A percentile compares a stretch with the other conserved stretches of the same genome.
These are phyloP conservation scores for Urocitellus parryii DNA, from an alignment of 2,113 vertebrate species.

Conservation along the genomic window DNA sequence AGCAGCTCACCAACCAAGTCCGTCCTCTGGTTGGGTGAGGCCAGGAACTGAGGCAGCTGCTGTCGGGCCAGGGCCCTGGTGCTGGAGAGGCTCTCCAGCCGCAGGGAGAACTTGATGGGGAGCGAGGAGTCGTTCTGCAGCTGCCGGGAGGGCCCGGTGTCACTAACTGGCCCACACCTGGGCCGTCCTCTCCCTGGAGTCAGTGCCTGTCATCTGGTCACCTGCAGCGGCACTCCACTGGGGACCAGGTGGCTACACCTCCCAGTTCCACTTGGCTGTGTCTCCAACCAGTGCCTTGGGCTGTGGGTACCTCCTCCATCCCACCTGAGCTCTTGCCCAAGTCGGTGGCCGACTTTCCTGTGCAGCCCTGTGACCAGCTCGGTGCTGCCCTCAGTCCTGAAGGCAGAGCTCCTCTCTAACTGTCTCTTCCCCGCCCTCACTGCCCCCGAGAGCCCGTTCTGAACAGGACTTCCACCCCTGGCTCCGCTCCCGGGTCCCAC, in stretches of 20 bases:
- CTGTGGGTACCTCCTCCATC: background rate
- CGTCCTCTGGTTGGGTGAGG: constrained; percentile 27
- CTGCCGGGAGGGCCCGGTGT: constrained; percentile 65
- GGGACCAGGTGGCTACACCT: too few relatives aligned
- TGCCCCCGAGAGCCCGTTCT: background rate
- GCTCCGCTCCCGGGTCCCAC: background rate
- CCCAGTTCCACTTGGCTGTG: background rate
- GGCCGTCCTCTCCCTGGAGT: background rate
- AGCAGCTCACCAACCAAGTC: constrained; percentile 89
- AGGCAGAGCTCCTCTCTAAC: background rate
- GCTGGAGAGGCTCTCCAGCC: constrained; percentile 87
- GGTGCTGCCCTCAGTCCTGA: background rate
- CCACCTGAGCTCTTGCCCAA: background rate
- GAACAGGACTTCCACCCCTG: accelerated
- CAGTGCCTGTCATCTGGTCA: background rate
- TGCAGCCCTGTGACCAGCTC: background rate
- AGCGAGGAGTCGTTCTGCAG: constrained; percentile 91
- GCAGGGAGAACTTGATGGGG: constrained; percentile 87
- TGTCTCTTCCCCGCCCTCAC: too few relatives aligned
- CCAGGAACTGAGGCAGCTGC: constrained; percentile 84
- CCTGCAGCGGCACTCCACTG: background rate
- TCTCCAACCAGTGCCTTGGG: background rate
- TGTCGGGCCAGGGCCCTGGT: constrained; percentile 77
- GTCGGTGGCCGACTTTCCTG: background rate
- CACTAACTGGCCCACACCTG: background rate